These are phyloP conservation scores for Tethya wilhelma DNA, from an alignment of 37 sponge, comb jelly and placozoan genomes.

Conservation along the genomic window DNA sequence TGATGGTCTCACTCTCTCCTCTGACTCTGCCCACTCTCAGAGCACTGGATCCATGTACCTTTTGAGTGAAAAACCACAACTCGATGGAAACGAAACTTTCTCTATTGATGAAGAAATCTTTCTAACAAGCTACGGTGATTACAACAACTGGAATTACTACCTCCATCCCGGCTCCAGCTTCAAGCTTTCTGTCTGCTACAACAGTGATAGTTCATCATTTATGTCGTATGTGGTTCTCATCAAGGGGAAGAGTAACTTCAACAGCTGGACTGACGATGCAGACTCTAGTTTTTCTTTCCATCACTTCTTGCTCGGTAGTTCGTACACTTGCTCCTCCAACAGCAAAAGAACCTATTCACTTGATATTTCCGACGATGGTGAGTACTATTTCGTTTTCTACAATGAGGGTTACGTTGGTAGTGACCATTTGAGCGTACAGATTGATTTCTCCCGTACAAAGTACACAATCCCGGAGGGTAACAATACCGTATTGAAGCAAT, in stretches of 20 bases:
- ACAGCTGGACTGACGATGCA: neutral
- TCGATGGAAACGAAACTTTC: neutral
- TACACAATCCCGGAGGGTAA: too few relatives aligned
- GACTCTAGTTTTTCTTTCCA: too few relatives aligned
- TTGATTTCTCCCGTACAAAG: too few relatives aligned
- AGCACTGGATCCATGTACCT: neutral
- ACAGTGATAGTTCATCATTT: neutral
- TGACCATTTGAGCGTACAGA: too few relatives aligned
- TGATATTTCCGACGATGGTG: too few relatives aligned
- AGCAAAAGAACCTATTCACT: neutral
- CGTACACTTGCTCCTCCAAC: neutral
- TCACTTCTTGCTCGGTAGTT: neutral
- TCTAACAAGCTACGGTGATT: neutral
- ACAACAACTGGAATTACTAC: neutral
- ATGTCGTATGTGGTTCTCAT: slow-evolving; percentile 6
- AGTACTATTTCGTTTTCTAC: too few relatives aligned
- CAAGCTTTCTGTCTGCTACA: neutral
- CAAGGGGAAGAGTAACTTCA: slow-evolving; percentile 18
- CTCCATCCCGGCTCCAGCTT: neutral
- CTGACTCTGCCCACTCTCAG: neutral
- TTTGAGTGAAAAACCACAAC: neutral
- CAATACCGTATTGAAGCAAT: too few relatives aligned
- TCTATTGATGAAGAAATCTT: neutral
- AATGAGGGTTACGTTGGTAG: too few relatives aligned
- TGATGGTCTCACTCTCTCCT: neutral